phyloP scores from a whole-genome alignment of 53 echinoderm and acorn worm species.

The Stichopus horrens region DNA sequence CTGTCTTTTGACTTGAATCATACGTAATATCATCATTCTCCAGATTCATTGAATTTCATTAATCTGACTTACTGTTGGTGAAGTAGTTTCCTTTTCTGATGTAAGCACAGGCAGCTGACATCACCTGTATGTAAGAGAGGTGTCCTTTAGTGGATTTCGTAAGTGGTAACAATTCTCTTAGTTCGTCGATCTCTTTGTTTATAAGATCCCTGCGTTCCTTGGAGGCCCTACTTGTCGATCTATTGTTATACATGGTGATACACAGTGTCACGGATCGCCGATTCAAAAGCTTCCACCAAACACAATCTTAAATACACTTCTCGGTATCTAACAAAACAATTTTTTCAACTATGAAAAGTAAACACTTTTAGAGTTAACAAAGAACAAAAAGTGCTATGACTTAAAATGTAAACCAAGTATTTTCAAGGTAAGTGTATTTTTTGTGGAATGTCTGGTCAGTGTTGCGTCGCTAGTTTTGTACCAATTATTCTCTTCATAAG shows the following conservation, averaged over 20 bases:
- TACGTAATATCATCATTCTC: background rate
- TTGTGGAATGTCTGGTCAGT: no score
- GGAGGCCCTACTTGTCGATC: constrained; percentile 35
- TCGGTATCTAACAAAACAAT: no score
- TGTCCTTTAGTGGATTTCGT: constrained; percentile 28
- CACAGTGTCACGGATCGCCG: no score
- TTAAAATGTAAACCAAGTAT: no score
- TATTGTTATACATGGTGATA: background rate
- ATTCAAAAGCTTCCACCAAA: no score
- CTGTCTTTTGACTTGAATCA: no score
- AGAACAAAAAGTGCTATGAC: no score
- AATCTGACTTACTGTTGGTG: constrained; percentile 27
- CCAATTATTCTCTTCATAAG: background rate
- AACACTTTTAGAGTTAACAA: no score
- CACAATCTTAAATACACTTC: no score
- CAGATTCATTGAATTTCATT: background rate
- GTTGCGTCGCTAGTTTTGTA: background rate
- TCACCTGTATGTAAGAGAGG: constrained; percentile 41
- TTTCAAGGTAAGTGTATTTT: no score
- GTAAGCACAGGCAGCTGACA: constrained; percentile 35
- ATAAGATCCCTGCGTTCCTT: constrained; percentile 43
- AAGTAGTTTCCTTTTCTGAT: constrained; percentile 47
- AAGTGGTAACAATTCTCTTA: constrained; percentile 38
- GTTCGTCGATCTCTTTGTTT: constrained; percentile 41
- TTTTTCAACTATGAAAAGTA: no score